A percentile compares a stretch with the other conserved stretches of the same genome.
Conservation (phyloP, 2,888 invertebrate species). For the Drosophila borborema region DNA sequence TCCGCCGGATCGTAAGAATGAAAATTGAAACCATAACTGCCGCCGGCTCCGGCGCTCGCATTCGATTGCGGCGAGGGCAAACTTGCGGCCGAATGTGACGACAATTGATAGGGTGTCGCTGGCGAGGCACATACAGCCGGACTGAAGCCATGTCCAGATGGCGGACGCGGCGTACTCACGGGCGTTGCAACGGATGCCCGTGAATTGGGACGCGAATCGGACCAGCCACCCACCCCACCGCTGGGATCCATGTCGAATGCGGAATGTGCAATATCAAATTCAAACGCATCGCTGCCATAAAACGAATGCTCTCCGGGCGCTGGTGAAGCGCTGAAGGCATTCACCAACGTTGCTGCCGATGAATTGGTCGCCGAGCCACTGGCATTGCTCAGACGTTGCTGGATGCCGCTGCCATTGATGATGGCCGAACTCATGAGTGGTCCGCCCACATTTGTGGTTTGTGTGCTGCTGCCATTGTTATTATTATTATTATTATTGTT, state of each 20-base stretch:
- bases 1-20: conserved; percentile 76
- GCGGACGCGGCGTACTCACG: conserved; percentile 88
- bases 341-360: conserved; percentile 78
- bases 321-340: conserved; percentile 84
- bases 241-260: conserved; percentile 87
- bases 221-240: conserved; percentile 80
- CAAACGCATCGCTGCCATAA: conserved; percentile 87
- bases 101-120: conserved; percentile 86
- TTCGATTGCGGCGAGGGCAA: conserved; percentile 86
- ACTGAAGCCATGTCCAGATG: conserved; percentile 87
- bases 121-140: conserved; percentile 86
- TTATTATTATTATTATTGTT: conserved; percentile 53
- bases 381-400: conserved; percentile 57
- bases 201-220: conserved; percentile 87
- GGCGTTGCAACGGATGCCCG: conserved; percentile 88
- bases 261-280: conserved; percentile 88
- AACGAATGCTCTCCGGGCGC: conserved; percentile 86
- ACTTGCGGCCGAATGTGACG: conserved; percentile 83
- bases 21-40: conserved; percentile 76
- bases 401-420: conserved; percentile 87
- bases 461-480: conserved; percentile 47
- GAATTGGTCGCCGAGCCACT: conserved; percentile 53
- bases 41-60: conserved; percentile 78
- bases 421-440: conserved; percentile 90
- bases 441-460: conserved; percentile 87